A percentile compares a stretch with the other conserved stretches of the same genome.
Conservation (phyloP, 2,797 vertebrate species). For the Menidia menidia region DNA sequence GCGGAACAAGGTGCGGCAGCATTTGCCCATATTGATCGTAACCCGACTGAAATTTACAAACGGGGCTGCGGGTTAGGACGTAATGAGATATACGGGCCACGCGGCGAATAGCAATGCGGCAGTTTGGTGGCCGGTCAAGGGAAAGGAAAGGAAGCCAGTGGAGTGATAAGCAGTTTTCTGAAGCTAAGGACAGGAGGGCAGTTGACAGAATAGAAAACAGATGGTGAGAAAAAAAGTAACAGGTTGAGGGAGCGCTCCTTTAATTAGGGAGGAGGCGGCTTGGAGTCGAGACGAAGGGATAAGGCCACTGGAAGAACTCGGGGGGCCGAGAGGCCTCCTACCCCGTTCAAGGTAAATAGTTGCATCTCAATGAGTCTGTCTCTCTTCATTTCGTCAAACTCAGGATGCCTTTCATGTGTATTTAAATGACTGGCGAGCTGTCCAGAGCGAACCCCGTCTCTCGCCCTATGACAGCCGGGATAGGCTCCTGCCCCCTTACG, state of each 20-base stretch:
- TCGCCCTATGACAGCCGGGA: too few relatives aligned
- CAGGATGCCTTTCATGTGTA: slow-evolving; percentile 39
- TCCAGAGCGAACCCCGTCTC: too few relatives aligned
- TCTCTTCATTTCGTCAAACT: slow-evolving; percentile 38
- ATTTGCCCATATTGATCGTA: slow-evolving; percentile 55
- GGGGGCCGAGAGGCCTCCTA: slow-evolving; percentile 21
- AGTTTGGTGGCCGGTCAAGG: slow-evolving; percentile 42
- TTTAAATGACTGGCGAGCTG: too few relatives aligned
- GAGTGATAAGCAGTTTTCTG: not conserved
- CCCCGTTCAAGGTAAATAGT: not conserved
- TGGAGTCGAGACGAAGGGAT: slow-evolving; percentile 39
- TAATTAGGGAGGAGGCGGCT: slow-evolving; percentile 62
- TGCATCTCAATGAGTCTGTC: slow-evolving; percentile 36
- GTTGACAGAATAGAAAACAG: too few relatives aligned
- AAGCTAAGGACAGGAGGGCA: not conserved
- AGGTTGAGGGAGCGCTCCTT: slow-evolving; percentile 19
- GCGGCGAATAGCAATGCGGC: slow-evolving; percentile 69
- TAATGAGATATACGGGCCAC: slow-evolving; percentile 70
- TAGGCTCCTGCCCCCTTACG: too few relatives aligned
- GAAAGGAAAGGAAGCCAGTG: not conserved
- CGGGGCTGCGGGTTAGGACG: slow-evolving; percentile 42
- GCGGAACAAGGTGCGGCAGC: slow-evolving; percentile 31
- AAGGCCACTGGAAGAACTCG: slow-evolving; percentile 30
- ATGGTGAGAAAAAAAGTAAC: slow-evolving; percentile 17
- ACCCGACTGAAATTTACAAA: slow-evolving; percentile 64